phyloP scores from a whole-genome alignment of 1,140 invertebrate genomes.

The Drosophila ercepeae region DNA sequence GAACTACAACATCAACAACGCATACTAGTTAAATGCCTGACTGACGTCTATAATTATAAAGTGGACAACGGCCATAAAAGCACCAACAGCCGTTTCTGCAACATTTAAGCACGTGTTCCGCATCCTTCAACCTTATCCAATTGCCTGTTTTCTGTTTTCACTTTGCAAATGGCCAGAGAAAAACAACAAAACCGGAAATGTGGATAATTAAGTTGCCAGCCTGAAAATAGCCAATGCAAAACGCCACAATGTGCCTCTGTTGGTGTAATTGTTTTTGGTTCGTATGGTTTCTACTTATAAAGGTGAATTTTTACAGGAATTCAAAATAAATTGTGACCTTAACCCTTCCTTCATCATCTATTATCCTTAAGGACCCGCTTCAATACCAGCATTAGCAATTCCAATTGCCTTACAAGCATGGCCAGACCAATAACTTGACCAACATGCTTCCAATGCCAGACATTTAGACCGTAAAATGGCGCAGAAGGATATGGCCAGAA shows the following conservation, averaged over 20 bases:
- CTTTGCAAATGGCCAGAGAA: conserved; percentile 29
- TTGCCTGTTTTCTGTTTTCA: conserved; percentile 7
- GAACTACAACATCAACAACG: conserved; percentile 26
- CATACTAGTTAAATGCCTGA: conserved; percentile 74
- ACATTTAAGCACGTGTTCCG: conserved; percentile 56
- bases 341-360: not conserved
- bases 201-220: conserved; percentile 67
- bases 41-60: conserved; percentile 81
- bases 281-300: not conserved
- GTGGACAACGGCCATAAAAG: conserved; percentile 38
- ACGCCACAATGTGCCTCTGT: conserved; percentile 3
- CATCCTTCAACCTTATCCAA: conserved; percentile 10
- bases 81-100: conserved; percentile 40
- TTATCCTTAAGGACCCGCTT: not conserved
- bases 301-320: not conserved
- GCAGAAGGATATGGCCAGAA: conserved; percentile 1
- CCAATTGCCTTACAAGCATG: conserved; percentile 22
- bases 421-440: conserved; percentile 17
- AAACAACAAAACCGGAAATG: conserved; percentile 26
- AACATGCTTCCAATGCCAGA: conserved; percentile 29
- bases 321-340: too few relatives aligned
- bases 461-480: conserved; percentile 8
- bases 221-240: conserved; percentile 54
- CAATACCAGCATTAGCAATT: conserved; percentile 7
- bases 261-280: not conserved